Base-by-base conservation (phyloP, 2,113 vertebrate genomes). In the Sakesphorus luctuosus region DNA sequence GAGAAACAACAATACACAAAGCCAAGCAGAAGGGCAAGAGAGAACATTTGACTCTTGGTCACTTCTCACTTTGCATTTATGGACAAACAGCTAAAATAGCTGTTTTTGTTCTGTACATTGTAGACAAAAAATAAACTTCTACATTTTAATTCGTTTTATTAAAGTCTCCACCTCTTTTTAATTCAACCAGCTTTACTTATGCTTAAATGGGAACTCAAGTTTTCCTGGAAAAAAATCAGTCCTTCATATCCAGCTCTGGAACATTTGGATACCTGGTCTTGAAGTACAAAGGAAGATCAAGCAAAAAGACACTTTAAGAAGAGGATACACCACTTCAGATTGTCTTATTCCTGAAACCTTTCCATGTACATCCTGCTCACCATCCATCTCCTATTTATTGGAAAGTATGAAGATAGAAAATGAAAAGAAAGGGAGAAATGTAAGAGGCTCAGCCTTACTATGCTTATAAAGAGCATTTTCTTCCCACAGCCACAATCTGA, bases 31-130 rank as follows among this genome's bases (percentile, higher is more conserved):
- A 62, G 13, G 18, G 13, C 18, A 53, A 6, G 6, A 21, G 24
- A 84, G 40, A 72, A 65, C 36, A 35, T 0, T 4, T 8, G 1
- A n/a, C 11, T 85, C 23, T 31, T 1, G 0, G 26, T 9, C 74
- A 55, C 25, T 53, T 59, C 44, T 77, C 40, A 9, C 28, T 81
- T 59, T 9, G 10, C 21, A 7, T 35, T 49, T 90, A 62, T 7
- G 0, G 11, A 56, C 66, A 65, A 93, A 36, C 7, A 62, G 3
- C 26, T 40, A 49, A 63, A 89, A 33, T 49, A 7, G 46, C 8
- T 19, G 11, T 20, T 50, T 49, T 24, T 33, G 13, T 43, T 76
- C 36, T n/a, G 7, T 17, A 49, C 8, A 4, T 7, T 24, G 47
- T 2, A 68, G 44, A 38, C 2, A 74, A 86, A 65, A 72, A 8